A percentile compares a stretch with the other conserved stretches of the same genome.
Conservation (phyloP, 2,888 invertebrate genomes). For the Xylota segnis region DNA sequence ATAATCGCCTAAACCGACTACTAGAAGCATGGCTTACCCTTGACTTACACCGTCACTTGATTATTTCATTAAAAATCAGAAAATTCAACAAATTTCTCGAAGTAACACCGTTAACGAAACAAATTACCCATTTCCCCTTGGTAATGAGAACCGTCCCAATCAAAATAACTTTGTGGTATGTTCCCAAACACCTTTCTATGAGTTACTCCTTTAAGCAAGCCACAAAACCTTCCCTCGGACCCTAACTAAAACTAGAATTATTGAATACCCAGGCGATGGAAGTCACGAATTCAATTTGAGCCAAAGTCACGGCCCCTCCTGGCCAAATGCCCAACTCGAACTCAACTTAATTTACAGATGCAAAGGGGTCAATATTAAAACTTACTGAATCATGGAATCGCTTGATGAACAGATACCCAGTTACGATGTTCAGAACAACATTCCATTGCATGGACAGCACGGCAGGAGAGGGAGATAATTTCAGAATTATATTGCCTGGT, state of each 20-base stretch:
- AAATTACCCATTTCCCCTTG: not conserved
- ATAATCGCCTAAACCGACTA: too few relatives aligned
- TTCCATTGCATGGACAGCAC: conserved; percentile 47
- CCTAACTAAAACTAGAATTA: conserved; percentile 4
- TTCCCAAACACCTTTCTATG: conserved; percentile 24
- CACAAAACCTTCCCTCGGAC: not conserved
- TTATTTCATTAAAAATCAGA: too few relatives aligned
- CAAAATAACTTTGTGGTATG: conserved; percentile 1
- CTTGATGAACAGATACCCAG: conserved; percentile 13
- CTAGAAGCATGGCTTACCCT: too few relatives aligned
- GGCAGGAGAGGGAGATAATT: conserved; percentile 30
- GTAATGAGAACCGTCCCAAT: conserved; percentile 5
- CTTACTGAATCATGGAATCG: conserved; percentile 31
- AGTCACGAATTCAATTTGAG: conserved; percentile 67
- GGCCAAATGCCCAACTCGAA: conserved; percentile 17
- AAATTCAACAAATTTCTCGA: not conserved
- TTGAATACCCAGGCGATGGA: conserved; percentile 3
- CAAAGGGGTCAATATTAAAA: conserved; percentile 45
- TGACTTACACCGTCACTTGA: too few relatives aligned
- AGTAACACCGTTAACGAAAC: not conserved
- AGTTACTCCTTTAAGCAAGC: not conserved
- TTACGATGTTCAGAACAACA: conserved; percentile 19
- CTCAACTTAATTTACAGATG: conserved; percentile 39
- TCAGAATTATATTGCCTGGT: conserved; percentile 36
- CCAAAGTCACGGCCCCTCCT: conserved; percentile 51